A percentile compares a stretch with the other conserved stretches of the same genome.
These are phyloP conservation scores for Parnassius mnemosyne DNA, from an alignment of 2,888 invertebrate genomes.

Conservation along the genomic window DNA sequence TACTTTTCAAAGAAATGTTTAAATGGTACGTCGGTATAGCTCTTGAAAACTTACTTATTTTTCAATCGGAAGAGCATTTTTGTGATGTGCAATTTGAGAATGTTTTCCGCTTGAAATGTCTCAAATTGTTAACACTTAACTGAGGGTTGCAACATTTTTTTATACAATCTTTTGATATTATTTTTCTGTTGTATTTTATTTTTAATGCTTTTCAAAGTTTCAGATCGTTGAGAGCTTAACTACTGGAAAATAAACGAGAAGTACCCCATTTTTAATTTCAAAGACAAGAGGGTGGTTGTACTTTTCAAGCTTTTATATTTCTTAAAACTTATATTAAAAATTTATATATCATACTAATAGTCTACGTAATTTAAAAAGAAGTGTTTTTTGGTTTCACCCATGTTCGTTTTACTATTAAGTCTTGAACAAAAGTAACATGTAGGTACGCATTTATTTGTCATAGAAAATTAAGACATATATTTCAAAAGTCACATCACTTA, in stretches of 20 bases:
- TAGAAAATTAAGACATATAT: no score
- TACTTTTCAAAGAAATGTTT: slow-evolving; percentile 4
- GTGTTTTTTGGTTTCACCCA: no score
- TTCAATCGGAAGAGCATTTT: slow-evolving; percentile 62
- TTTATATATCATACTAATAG: no score
- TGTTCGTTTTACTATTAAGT: no score
- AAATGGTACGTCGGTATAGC: slow-evolving; percentile 14
- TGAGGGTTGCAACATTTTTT: slow-evolving; percentile 54
- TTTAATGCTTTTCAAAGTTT: slow-evolving; percentile 2
- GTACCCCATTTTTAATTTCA: slow-evolving; percentile 25
- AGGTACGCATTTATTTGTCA: no score
- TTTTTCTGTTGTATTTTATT: slow-evolving; percentile 52
- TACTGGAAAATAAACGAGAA: slow-evolving; percentile 11
- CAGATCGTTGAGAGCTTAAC: slow-evolving; percentile 20
- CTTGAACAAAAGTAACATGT: no score
- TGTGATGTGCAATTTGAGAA: slow-evolving; percentile 75
- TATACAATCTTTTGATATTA: slow-evolving; percentile 51
- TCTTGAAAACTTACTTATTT: slow-evolving; percentile 36
- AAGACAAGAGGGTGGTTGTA: slow-evolving; percentile 2
- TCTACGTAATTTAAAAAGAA: no score
- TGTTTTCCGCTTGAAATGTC: slow-evolving; percentile 72
- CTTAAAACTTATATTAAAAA: no score
- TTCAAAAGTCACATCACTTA: no score
- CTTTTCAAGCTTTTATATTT: no score
- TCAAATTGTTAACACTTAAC: slow-evolving; percentile 64